phyloP scores from a whole-genome alignment of 2,113 vertebrate species.

The Drymodes brunneopygia region DNA sequence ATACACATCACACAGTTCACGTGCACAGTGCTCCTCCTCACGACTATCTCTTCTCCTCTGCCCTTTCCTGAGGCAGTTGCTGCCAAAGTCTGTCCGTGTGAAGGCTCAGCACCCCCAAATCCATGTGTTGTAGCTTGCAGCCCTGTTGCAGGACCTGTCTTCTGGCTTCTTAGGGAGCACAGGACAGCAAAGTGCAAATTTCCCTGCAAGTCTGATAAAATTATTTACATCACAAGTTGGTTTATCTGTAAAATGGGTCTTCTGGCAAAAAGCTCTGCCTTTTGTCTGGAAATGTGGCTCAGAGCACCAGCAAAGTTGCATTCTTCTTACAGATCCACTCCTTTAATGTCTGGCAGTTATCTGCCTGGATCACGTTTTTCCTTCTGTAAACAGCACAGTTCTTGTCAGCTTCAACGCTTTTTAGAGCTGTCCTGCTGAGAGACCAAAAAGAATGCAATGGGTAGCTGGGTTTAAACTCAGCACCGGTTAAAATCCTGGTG shows the following conservation, averaged over 20 bases:
- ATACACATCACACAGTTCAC: neutral
- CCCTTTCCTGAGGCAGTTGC: neutral
- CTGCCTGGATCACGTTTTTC: neutral
- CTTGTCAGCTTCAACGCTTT: neutral
- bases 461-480: neutral
- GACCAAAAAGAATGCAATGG: neutral
- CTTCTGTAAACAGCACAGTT: constrained; percentile 50
- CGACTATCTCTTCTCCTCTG: neutral
- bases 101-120: neutral
- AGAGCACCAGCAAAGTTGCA: neutral
- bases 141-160: neutral
- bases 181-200: neutral
- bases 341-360: constrained; percentile 26
- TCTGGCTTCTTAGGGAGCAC: neutral
- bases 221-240: neutral
- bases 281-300: neutral
- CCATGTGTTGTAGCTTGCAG: neutral
- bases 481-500: neutral
- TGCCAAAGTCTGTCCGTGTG: rapidly evolving
- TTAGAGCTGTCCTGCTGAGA: neutral
- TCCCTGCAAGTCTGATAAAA: neutral
- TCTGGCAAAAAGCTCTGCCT: neutral
- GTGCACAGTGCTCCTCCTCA: neutral
- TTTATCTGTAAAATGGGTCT: neutral
- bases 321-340: constrained; percentile 58